Percentiles rank a stretch among this genome's conserved stretches.
These are phyloP conservation scores for Crambe crambe DNA, from an alignment of 37 sponge, comb jelly and placozoan genomes.

Conservation along the genomic window DNA sequence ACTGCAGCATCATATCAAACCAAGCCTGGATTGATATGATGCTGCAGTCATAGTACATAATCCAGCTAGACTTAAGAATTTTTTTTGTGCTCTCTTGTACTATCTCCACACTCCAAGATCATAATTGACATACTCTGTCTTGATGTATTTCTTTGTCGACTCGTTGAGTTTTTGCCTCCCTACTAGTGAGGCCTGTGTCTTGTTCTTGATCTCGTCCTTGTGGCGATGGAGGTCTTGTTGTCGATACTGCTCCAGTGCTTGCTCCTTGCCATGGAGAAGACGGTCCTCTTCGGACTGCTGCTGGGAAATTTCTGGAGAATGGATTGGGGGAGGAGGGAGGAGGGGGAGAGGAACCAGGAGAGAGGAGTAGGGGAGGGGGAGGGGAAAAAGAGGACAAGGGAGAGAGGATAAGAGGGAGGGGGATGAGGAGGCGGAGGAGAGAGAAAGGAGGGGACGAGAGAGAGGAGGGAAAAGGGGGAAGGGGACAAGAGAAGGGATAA, in stretches of 20 bases:
- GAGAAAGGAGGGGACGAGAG: background rate
- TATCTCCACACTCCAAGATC: too few species aligned
- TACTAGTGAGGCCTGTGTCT: slow-evolving; percentile 5
- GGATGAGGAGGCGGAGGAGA: background rate
- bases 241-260: background rate
- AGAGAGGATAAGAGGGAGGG: background rate
- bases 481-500: too few species aligned
- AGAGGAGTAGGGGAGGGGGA: background rate
- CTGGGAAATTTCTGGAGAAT: slow-evolving; percentile 42
- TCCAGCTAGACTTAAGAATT: background rate
- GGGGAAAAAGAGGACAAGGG: background rate
- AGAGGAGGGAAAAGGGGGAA: too few species aligned
- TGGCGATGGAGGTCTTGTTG: slow-evolving; percentile 64
- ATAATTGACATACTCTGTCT: slow-evolving; percentile 68
- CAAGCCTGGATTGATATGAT: too few species aligned
- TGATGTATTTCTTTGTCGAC: slow-evolving; percentile 46
- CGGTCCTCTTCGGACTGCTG: slow-evolving; percentile 31
- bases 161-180: slow-evolving; percentile 54
- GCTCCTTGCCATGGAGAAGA: slow-evolving; percentile 36
- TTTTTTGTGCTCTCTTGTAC: too few species aligned
- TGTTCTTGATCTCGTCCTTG: slow-evolving; percentile 37
- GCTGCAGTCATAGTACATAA: too few species aligned
- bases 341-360: background rate
- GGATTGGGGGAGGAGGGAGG: background rate
- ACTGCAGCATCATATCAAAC: too few species aligned